These are phyloP conservation scores for Wiebesia pumilae DNA, from an alignment of 1,140 invertebrate genomes.

Conservation along the genomic window DNA sequence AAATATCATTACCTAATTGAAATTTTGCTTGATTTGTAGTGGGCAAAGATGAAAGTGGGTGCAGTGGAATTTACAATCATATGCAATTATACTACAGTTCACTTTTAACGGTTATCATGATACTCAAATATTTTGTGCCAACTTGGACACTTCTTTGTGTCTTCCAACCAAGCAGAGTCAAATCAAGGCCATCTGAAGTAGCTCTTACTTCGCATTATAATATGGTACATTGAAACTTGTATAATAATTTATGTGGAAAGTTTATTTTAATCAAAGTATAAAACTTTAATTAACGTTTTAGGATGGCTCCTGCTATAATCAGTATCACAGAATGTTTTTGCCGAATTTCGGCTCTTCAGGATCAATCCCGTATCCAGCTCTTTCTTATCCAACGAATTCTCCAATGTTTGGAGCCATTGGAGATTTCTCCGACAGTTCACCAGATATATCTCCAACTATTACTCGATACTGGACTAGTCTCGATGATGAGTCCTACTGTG, in stretches of 20 bases:
- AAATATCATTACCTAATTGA: slow-evolving; percentile 12
- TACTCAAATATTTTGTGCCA: slow-evolving; percentile 75
- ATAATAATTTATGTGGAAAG: not conserved
- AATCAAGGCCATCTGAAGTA: slow-evolving; percentile 66
- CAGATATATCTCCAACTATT: slow-evolving; percentile 61
- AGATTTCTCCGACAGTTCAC: slow-evolving; percentile 65
- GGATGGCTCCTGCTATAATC: slow-evolving; percentile 63
- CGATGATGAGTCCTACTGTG: slow-evolving; percentile 56
- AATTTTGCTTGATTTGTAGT: slow-evolving; percentile 66
- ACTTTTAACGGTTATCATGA: slow-evolving; percentile 70
- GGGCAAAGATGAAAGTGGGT: slow-evolving; percentile 73
- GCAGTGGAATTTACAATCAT: slow-evolving; percentile 76
- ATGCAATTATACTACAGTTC: slow-evolving; percentile 74
- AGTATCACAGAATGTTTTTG: slow-evolving; percentile 62
- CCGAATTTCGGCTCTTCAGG: slow-evolving; percentile 53
- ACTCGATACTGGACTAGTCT: slow-evolving; percentile 56
- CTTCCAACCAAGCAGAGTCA: slow-evolving; percentile 71
- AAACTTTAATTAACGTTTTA: slow-evolving; percentile 34
- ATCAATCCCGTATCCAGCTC: slow-evolving; percentile 56
- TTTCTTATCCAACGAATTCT: slow-evolving; percentile 60
- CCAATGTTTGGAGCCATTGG: slow-evolving; percentile 61
- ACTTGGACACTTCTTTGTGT: slow-evolving; percentile 76
- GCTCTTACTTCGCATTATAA: slow-evolving; percentile 65
- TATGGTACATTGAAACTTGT: slow-evolving; percentile 55
- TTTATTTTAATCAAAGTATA: not conserved